These are phyloP conservation scores for Helicoverpa armigera DNA, from an alignment of 1,140 invertebrate genomes.

Conservation along the genomic window DNA sequence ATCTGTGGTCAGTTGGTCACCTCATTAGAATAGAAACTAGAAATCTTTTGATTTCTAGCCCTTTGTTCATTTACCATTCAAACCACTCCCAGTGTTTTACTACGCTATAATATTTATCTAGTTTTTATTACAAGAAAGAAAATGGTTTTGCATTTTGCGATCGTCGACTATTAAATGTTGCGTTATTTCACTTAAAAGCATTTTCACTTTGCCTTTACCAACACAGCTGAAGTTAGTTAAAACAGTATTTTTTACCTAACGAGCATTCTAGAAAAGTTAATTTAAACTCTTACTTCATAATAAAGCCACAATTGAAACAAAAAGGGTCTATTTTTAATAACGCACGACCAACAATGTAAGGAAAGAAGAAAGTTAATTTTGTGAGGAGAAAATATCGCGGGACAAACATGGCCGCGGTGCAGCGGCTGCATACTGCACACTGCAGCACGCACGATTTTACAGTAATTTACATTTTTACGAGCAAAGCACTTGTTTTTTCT, in stretches of 20 bases:
- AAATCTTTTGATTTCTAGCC: constrained; percentile 24
- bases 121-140: too few species aligned
- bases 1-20: constrained; percentile 25
- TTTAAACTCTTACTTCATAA: constrained; percentile 44
- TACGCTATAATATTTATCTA: too few species aligned
- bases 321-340: constrained; percentile 51
- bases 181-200: too few species aligned
- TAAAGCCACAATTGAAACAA: constrained; percentile 41
- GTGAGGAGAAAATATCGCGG: constrained; percentile 49
- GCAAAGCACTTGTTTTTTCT: constrained; percentile 41
- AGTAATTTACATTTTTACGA: constrained; percentile 63
- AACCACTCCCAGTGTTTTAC: neutral
- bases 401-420: constrained; percentile 34
- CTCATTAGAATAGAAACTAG: constrained; percentile 34
- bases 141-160: too few species aligned
- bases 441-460: constrained; percentile 57
- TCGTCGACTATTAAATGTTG: too few species aligned
- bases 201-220: too few species aligned
- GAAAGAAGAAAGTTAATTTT: constrained; percentile 62
- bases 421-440: constrained; percentile 48
- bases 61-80: constrained; percentile 4
- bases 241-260: neutral
- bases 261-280: constrained; percentile 28
- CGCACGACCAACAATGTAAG: constrained; percentile 49
- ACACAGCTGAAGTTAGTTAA: too few species aligned